A percentile compares a stretch with the other conserved stretches of the same genome.
Evolutionary conservation across 2,797 vertebrate genomes (phyloP).

Genomic region (Peromyscus nudipes): DNA sequence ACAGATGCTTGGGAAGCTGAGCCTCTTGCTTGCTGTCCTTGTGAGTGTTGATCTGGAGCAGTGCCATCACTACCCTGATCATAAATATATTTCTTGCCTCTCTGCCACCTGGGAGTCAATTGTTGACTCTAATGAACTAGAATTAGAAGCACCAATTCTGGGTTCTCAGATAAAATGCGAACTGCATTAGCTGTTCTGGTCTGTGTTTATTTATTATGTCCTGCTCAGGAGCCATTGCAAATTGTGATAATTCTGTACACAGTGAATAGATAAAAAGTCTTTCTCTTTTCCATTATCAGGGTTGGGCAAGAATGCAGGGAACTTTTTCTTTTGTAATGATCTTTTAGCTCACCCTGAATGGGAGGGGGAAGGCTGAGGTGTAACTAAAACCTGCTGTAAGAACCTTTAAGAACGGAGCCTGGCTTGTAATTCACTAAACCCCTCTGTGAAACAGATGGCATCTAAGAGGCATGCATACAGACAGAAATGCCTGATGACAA

Average conservation of each 20-base stretch:
- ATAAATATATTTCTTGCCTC: conserved; percentile 65
- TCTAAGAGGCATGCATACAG: neutral
- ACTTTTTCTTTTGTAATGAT: conserved; percentile 57
- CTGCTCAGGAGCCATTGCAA: conserved; percentile 57
- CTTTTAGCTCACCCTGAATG: conserved; percentile 39
- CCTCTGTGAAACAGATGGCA: conserved; percentile 57
- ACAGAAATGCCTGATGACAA: conserved; percentile 35
- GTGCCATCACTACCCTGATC: neutral
- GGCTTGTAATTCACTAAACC: conserved; percentile 63
- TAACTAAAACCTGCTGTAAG: conserved; percentile 47
- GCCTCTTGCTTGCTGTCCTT: neutral
- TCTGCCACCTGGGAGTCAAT: conserved; percentile 63
- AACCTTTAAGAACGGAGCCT: neutral
- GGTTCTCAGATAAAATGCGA: conserved; percentile 66
- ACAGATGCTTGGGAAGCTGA: neutral
- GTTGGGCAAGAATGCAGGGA: conserved; percentile 52
- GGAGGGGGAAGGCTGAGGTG: neutral
- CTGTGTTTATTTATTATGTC: conserved; percentile 25
- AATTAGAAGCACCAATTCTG: conserved; percentile 59
- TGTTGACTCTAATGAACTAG: conserved; percentile 52
- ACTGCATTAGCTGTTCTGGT: conserved; percentile 24
- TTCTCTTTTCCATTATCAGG: conserved; percentile 69
- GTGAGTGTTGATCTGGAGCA: neutral
- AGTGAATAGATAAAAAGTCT: conserved; percentile 59
- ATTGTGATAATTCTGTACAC: conserved; percentile 54